Evolutionary conservation across 2,113 vertebrate species (phyloP), one percentile per base, ranked within the genome.

Genomic region (Manacus vitellinus): DNA sequence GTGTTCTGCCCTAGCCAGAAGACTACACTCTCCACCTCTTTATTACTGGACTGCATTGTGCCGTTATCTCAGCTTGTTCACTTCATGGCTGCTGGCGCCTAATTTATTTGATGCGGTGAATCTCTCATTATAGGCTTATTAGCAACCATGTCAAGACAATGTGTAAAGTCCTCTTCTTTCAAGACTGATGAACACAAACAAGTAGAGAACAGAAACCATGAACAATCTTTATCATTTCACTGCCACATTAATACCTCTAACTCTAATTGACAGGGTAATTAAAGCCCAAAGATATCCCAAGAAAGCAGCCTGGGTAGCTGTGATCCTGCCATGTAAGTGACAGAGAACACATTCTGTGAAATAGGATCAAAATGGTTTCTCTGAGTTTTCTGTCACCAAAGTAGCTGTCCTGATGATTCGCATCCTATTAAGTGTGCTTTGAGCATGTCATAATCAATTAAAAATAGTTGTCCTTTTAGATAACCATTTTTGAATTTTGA

Each of bases 201-300:
- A 93, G 78, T 37, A 72, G 81, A 83, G 67, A 92, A 85, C 52
- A 95, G 73, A 94, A 93, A 39, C 68, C 62, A 52, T 23, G 74
- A 92, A 72, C 71, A 89, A 89, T 93, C 81, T 71, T 59, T 86
- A 68, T 66, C 52, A 11, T 94, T 96, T 95, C 84, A 55, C 41
- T 95, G 78, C 41, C 63, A 77, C 56, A 44, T 96, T 94, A 93
- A 93, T 91, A 80, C 84, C 28, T 66, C 84, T 96, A 86, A 96
- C 82, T 96, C 61, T 94, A 97, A 89, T 95, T 97, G 95, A 95
- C 94, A 95, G 87, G 72, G 76, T 92, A 96, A 97, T 96, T 96
- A 94, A 91, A 86, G 19, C n/a, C 73, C 81, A 73, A 83, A 88
- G 72, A 82, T 84, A 96, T 88, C 66, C 81, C 85, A 84, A 52